Evolutionary conservation across 1,140 invertebrate genomes (phyloP).

Genomic region (Musca vetustissima): DNA sequence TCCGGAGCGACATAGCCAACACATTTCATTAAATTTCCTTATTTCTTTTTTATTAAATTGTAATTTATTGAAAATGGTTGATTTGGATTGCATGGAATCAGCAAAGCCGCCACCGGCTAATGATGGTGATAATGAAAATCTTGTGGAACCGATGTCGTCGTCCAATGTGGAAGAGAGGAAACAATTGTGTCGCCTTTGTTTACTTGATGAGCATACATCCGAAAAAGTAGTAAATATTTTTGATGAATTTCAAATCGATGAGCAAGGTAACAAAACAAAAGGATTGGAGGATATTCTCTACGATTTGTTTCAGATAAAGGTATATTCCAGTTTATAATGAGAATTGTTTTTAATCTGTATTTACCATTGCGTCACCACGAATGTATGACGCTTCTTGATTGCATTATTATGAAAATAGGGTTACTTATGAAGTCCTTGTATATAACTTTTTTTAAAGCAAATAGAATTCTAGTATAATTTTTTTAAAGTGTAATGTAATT

Average conservation of each 20-base stretch:
- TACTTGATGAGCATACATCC: not conserved
- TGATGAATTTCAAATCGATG: not conserved
- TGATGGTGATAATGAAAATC: too few species aligned
- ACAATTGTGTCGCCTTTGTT: constrained; percentile 23
- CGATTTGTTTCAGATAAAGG: constrained; percentile 23
- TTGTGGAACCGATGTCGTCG: not conserved
- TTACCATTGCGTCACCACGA: too few species aligned
- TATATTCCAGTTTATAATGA: not conserved
- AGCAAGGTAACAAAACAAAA: not conserved
- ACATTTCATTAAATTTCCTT: not conserved
- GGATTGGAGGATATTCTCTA: not conserved
- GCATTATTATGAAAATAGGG: too few species aligned
- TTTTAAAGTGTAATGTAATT: too few species aligned
- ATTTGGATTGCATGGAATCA: not conserved
- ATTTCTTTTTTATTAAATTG: not conserved
- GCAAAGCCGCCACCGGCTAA: not conserved
- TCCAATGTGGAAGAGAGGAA: not conserved
- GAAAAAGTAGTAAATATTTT: constrained; percentile 9
- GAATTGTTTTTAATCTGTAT: too few species aligned
- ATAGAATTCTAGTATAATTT: too few species aligned
- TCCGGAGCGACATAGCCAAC: not conserved
- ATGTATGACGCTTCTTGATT: too few species aligned
- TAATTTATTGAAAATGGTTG: not conserved
- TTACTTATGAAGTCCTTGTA: too few species aligned
- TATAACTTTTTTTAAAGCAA: too few species aligned